Base-by-base conservation (phyloP, 30 jellyfish, hydroid and myxozoan genomes). In the Phacellophora camtschatica region DNA sequence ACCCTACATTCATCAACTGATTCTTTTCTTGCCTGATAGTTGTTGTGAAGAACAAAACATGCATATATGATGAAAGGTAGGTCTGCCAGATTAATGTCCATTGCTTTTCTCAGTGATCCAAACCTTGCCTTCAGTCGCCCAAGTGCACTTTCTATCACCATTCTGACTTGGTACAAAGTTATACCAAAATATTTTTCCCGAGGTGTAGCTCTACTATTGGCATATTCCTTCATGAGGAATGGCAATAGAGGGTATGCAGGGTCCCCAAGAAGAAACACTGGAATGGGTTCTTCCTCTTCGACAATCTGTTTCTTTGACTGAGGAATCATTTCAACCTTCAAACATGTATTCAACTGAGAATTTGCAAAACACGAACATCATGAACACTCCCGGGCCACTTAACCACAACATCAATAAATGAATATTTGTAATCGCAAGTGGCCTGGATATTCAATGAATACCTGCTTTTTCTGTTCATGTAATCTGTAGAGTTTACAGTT, bases 241-340 rank as follows among this genome's bases (percentile, higher is more conserved):
- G 83, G 83, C 31, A 68, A 24, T 35, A 68, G n/a, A 3, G 77
- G 77, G 77, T 64, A 64, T 29, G 77, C 77, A 11, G 77, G 57
- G 30, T 35, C 77, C 23, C 54, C 77, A n/a, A n/a, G n/a, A n/a
- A n/a, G n/a, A n/a, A n/a, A n/a, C n/a, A n/a, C n/a, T n/a, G n/a
- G n/a, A n/a, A n/a, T n/a, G n/a, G n/a, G n/a, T n/a, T n/a, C n/a
- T n/a, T n/a, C n/a, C n/a, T n/a, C n/a, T n/a, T n/a, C n/a, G n/a
- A n/a, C n/a, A n/a, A n/a, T n/a, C n/a, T n/a, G n/a, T n/a, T n/a
- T n/a, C n/a, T n/a, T n/a, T n/a, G n/a, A n/a, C n/a, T n/a, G n/a
- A n/a, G n/a, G n/a, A n/a, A n/a, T n/a, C n/a, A n/a, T n/a, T n/a
- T n/a, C n/a, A n/a, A n/a, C n/a, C n/a, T n/a, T n/a, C n/a, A n/a